phyloP scores from a whole-genome alignment of 2,113 vertebrate species.

The Ptychochromis oligacanthus region DNA sequence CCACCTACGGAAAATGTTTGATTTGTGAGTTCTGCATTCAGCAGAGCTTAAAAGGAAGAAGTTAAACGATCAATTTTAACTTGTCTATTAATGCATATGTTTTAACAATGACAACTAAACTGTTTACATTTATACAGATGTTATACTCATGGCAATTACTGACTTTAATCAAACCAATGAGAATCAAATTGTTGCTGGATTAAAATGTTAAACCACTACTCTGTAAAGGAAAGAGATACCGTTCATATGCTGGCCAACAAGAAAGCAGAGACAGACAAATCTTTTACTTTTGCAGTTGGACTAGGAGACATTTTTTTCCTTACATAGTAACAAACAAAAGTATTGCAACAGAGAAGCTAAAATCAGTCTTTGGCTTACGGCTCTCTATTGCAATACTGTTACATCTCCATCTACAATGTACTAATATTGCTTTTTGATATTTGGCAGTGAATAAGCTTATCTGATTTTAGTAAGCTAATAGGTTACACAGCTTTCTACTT shows the following conservation, averaged over 20 bases:
- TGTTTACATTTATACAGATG: background rate
- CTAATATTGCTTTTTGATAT: background rate
- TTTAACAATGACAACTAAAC: background rate
- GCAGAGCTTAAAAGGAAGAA: background rate
- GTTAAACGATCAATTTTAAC: background rate
- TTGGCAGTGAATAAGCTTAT: slow-evolving; percentile 10
- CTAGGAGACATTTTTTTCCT: background rate
- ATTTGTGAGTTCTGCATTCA: background rate
- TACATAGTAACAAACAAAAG: background rate
- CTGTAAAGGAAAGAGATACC: background rate
- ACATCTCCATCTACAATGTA: background rate
- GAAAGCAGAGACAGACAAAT: background rate
- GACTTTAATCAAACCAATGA: background rate
- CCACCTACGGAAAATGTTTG: background rate
- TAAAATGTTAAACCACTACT: background rate
- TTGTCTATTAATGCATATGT: background rate
- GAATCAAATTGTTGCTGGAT: background rate
- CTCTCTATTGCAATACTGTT: background rate
- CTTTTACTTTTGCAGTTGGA: background rate
- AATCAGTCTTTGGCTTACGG: background rate
- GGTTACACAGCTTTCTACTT: slow-evolving; percentile 14
- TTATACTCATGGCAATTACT: background rate
- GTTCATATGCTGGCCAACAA: background rate
- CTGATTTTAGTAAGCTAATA: background rate
- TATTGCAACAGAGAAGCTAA: background rate